phyloP scores from a whole-genome alignment of 2,797 vertebrate species.

The Triplophysa bombifrons region DNA sequence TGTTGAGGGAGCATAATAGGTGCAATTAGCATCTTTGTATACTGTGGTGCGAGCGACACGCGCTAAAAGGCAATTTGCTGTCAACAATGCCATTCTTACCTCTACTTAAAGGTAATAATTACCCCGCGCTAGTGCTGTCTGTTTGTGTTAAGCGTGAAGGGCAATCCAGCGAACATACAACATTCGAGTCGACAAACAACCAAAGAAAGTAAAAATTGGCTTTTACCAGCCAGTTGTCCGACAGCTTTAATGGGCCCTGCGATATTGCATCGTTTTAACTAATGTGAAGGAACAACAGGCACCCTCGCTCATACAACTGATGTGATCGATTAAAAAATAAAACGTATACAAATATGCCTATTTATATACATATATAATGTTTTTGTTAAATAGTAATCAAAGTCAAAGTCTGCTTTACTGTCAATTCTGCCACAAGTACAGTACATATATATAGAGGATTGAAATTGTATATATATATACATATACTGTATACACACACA shows the following conservation, averaged over 20 bases:
- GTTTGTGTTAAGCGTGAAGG: slow-evolving; percentile 58
- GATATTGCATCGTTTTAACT: background rate
- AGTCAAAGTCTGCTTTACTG: too few relatives aligned
- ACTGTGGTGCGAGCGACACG: slow-evolving; percentile 65
- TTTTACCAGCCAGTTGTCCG: background rate
- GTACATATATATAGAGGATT: too few relatives aligned
- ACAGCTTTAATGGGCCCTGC: background rate
- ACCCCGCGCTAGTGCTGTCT: slow-evolving; percentile 58
- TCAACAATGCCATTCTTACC: slow-evolving; percentile 73
- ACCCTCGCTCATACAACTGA: background rate
- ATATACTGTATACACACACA: too few relatives aligned
- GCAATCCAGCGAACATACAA: slow-evolving; percentile 27
- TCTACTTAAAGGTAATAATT: slow-evolving; percentile 74
- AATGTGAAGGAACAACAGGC: background rate
- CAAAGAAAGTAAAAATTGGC: background rate
- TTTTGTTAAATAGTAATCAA: too few relatives aligned
- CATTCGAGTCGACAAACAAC: background rate
- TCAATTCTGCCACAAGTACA: too few relatives aligned
- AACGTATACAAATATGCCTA: too few relatives aligned
- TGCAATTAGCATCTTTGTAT: slow-evolving; percentile 54
- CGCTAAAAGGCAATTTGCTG: slow-evolving; percentile 69
- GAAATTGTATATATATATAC: too few relatives aligned
- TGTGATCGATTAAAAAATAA: too few relatives aligned
- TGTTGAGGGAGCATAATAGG: slow-evolving; percentile 34
- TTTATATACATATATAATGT: too few relatives aligned